A percentile compares a stretch with the other conserved stretches of the same genome.
Evolutionary conservation across 2,888 invertebrate genomes (phyloP).

Genomic region (Camponotus fellah): DNA sequence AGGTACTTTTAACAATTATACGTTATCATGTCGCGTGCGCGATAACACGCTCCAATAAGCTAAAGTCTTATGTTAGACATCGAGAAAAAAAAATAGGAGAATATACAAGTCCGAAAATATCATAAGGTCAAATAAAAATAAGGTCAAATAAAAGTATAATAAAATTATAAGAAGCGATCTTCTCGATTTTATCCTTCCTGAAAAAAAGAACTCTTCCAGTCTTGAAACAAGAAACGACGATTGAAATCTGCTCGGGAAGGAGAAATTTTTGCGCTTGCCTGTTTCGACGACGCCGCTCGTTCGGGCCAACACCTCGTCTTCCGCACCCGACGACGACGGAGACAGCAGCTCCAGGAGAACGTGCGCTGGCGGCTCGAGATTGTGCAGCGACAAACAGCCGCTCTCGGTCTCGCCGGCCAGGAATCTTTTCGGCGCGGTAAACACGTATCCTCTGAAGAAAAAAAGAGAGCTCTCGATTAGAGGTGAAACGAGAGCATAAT

Average conservation of each 20-base stretch:
- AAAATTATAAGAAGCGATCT: background rate
- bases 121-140: background rate
- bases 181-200: background rate
- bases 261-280: slow-evolving; percentile 71
- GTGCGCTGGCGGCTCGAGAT: slow-evolving; percentile 82
- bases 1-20: slow-evolving; percentile 19
- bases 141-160: background rate
- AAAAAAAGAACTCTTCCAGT: background rate
- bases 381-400: slow-evolving; percentile 83
- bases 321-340: slow-evolving; percentile 65
- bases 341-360: slow-evolving; percentile 79
- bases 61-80: background rate
- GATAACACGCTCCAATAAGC: background rate
- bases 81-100: background rate
- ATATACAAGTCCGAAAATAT: background rate
- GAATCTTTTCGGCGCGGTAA: slow-evolving; percentile 82
- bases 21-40: slow-evolving; percentile 30
- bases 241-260: background rate
- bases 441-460: slow-evolving; percentile 81
- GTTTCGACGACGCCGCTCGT: slow-evolving; percentile 74
- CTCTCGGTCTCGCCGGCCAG: slow-evolving; percentile 82
- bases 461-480: background rate
- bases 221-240: too few relatives aligned
- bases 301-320: slow-evolving; percentile 77
- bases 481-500: background rate